A percentile compares a stretch with the other conserved stretches of the same genome.
Evolutionary conservation across 1,140 invertebrate species (phyloP).

Genomic region (Tetragnatha versicolor): DNA sequence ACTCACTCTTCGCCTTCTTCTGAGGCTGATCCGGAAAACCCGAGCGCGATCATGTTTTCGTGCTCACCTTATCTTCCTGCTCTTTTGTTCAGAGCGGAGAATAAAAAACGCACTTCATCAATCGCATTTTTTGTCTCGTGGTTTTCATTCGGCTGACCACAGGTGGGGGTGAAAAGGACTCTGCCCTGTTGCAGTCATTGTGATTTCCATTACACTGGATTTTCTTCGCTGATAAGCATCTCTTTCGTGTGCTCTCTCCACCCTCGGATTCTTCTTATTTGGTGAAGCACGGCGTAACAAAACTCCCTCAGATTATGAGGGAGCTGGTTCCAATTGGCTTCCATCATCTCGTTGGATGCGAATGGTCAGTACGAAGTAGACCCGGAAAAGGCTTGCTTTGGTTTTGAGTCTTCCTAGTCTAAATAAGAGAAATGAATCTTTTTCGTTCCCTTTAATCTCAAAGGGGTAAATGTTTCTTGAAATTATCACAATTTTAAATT

Average conservation of each 20-base stretch:
- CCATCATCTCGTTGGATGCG: neutral
- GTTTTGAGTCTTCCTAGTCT: neutral
- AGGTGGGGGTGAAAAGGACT: neutral
- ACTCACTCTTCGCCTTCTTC: constrained; percentile 19
- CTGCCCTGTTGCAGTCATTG: constrained; percentile 26
- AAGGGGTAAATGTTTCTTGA: no score
- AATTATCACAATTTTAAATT: no score
- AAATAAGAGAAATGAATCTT: neutral
- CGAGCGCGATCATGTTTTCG: constrained; percentile 29
- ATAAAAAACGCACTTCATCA: constrained; percentile 33
- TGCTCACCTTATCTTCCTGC: constrained; percentile 31
- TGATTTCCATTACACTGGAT: constrained; percentile 38
- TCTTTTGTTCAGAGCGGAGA: constrained; percentile 20
- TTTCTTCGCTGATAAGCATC: constrained; percentile 24
- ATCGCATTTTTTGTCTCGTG: constrained; percentile 1
- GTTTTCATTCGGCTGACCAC: neutral
- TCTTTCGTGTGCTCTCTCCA: constrained; percentile 28
- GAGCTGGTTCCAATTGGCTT: neutral
- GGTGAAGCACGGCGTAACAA: constrained; percentile 28
- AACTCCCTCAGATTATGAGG: neutral
- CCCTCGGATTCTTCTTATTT: constrained; percentile 26
- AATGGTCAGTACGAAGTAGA: no score
- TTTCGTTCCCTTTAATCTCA: no score
- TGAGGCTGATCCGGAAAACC: constrained; percentile 5
- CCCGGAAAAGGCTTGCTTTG: no score